phyloP scores from a whole-genome alignment of 2,113 vertebrate species.

The Mungos mungo region DNA sequence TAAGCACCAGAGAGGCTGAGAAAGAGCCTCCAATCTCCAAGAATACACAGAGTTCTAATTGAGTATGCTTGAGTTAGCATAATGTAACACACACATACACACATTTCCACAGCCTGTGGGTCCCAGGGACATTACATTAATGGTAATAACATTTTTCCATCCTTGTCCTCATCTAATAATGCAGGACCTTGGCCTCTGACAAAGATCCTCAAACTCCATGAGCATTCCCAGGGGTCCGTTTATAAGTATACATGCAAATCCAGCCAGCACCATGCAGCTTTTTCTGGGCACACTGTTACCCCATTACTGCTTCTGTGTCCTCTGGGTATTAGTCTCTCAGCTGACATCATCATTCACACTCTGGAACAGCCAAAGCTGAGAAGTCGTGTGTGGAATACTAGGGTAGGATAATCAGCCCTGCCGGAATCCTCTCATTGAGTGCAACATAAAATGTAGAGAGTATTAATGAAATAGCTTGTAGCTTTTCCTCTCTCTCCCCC shows the following conservation, averaged over 20 bases:
- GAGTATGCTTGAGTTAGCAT: neutral
- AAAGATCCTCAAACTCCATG: neutral
- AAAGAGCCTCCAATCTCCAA: neutral
- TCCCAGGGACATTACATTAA: neutral
- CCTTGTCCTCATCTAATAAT: neutral
- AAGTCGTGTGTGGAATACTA: neutral
- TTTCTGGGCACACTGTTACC: neutral
- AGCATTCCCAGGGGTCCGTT: neutral
- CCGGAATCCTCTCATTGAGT: neutral
- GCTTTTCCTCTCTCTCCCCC: neutral
- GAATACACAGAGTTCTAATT: neutral
- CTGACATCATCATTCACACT: neutral
- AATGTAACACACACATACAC: neutral
- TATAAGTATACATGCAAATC: neutral
- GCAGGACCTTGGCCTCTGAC: neutral
- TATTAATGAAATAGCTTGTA: neutral
- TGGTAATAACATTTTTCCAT: neutral
- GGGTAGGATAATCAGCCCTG: neutral
- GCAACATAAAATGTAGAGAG: neutral
- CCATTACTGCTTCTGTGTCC: neutral
- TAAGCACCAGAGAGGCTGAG: neutral
- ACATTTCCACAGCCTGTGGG: neutral
- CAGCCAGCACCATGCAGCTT: neutral
- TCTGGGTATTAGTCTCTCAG: neutral
- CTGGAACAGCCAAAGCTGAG: neutral